Conservation (phyloP, 2,113 vertebrate species). For the Neopipo cinnamomea region DNA sequence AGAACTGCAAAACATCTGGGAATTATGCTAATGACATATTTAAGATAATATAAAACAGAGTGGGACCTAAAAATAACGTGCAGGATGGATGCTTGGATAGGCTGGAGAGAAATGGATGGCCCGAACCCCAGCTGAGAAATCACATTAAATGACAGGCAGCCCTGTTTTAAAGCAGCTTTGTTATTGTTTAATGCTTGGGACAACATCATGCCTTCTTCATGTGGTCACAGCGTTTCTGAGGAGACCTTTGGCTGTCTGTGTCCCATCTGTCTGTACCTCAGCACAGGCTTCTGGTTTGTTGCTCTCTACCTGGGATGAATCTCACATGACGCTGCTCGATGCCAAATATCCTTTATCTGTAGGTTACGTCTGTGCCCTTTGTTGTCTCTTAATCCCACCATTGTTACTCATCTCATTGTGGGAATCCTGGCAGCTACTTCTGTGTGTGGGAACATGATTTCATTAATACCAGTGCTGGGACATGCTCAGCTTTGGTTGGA, state of each 20-base stretch:
- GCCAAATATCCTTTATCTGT: not conserved
- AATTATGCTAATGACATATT: not conserved
- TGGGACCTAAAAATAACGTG: not conserved
- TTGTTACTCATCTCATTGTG: not conserved
- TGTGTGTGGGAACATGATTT: not conserved
- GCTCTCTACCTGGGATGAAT: not conserved
- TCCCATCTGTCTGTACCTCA: not conserved
- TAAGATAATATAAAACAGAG: not conserved
- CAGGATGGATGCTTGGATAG: not conserved
- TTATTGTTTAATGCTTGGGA: not conserved
- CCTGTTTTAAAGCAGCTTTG: not conserved
- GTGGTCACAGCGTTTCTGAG: not conserved
- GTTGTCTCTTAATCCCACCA: not conserved
- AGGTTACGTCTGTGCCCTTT: not conserved
- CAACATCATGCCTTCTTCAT: not conserved
- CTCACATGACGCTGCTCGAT: not conserved
- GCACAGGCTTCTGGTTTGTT: not conserved
- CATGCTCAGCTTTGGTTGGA: not conserved
- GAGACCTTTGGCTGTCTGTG: not conserved
- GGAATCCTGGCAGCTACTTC: not conserved
- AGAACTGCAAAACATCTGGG: not conserved
- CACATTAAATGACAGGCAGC: not conserved
- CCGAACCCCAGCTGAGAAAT: not conserved
- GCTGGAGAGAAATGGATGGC: not conserved
- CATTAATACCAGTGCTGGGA: not conserved